Conservation (phyloP, 2,797 vertebrate species). For the Orestias chungarensis region DNA sequence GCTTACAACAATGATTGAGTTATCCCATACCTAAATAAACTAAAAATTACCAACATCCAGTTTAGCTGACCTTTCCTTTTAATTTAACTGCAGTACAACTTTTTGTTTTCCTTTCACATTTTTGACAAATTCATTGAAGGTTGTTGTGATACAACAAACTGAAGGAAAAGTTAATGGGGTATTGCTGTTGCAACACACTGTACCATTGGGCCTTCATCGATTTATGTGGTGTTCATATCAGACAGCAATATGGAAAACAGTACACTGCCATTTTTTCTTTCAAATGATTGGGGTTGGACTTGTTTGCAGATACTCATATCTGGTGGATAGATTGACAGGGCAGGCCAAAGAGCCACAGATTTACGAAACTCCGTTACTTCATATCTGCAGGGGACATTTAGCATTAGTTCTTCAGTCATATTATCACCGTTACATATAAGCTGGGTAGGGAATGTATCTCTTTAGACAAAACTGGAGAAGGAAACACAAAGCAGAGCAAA, state of each 20-base stretch:
- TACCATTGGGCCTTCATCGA: not conserved
- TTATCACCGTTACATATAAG: conserved; percentile 57
- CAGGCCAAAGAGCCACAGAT: conserved; percentile 27
- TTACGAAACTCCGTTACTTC: conserved; percentile 34
- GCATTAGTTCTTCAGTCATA: conserved; percentile 39
- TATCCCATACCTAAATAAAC: not conserved
- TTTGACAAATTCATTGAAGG: not conserved
- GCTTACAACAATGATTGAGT: not conserved
- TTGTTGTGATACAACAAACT: not conserved
- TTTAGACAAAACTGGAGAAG: conserved; percentile 71
- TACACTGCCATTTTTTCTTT: conserved; percentile 41
- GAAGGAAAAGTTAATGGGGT: not conserved
- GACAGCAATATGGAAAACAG: conserved; percentile 55
- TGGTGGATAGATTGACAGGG: conserved; percentile 73
- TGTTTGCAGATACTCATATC: conserved; percentile 68
- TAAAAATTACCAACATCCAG: not conserved
- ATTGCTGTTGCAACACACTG: not conserved
- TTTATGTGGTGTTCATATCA: conserved; percentile 25
- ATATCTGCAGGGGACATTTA: conserved; percentile 51
- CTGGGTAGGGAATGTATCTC: conserved; percentile 21
- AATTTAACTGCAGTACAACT: not conserved
- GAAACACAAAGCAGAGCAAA: conserved; percentile 58
- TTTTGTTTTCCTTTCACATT: not conserved
- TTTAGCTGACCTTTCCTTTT: no score
- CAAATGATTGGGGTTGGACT: conserved; percentile 55